phyloP scores from a whole-genome alignment of 2,797 vertebrate species.

The Fundulus diaphanus region DNA sequence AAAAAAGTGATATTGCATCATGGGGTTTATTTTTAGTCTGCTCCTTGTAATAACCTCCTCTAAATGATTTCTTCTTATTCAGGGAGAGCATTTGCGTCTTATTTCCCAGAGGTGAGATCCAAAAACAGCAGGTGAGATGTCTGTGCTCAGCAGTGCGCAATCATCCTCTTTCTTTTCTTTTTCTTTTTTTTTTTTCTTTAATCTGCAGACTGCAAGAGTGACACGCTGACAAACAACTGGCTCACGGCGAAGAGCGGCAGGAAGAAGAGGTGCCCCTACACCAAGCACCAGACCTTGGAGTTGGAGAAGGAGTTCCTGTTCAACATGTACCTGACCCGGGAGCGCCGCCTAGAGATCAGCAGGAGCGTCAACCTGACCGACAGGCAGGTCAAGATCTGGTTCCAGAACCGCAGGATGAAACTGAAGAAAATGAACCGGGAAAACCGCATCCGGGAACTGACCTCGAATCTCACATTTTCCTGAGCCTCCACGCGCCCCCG shows the following conservation, averaged over 20 bases:
- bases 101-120: constrained; percentile 65
- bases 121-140: constrained; percentile 46
- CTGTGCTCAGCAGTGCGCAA: background rate
- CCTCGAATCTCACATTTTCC: constrained; percentile 98
- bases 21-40: constrained; percentile 25
- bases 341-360: constrained; percentile 99
- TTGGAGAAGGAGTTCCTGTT: constrained; percentile 99
- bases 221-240: constrained; percentile 96
- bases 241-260: constrained; percentile 98
- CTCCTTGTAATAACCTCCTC: constrained; percentile 40
- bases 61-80: constrained; percentile 36
- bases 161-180: constrained; percentile 24
- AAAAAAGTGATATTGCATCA: background rate
- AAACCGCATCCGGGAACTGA: constrained; percentile 98
- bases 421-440: constrained; percentile 99
- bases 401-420: constrained; percentile 99
- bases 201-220: constrained; percentile 89
- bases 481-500: constrained; percentile 79
- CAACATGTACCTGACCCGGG: constrained; percentile 99
- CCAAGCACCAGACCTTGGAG: constrained; percentile 99
- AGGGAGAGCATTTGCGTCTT: constrained; percentile 38
- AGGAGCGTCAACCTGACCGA: constrained; percentile 99
- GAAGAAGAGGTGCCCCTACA: constrained; percentile 99
- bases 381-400: constrained; percentile 99
- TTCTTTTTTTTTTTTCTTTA: background rate